phyloP scores from a whole-genome alignment of 2,113 vertebrate species.

The Scomber japonicus region DNA sequence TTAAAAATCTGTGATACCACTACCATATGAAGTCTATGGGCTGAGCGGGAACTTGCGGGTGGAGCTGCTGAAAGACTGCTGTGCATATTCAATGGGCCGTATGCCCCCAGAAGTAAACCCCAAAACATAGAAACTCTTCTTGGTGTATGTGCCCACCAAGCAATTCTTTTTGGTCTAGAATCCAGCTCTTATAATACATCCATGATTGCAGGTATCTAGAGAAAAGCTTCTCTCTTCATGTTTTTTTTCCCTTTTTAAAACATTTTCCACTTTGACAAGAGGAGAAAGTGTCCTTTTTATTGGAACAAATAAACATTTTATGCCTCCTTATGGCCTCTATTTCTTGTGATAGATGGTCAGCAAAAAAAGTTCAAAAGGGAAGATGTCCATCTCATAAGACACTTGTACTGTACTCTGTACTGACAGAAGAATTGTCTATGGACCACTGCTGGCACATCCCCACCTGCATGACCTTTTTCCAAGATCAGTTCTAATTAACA shows the following conservation, averaged over 20 bases:
- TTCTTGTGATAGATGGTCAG: constrained; percentile 22
- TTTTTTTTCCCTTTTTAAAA: not conserved
- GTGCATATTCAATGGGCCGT: too few relatives aligned
- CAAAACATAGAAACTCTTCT: too few relatives aligned
- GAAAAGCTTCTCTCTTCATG: not conserved
- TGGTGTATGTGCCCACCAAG: too few relatives aligned
- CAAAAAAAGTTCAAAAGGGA: constrained; percentile 23
- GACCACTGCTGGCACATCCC: constrained; percentile 10
- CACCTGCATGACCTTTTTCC: constrained; percentile 59
- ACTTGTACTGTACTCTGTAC: not conserved
- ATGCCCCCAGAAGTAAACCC: too few relatives aligned
- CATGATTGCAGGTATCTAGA: not conserved
- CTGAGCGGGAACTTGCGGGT: too few relatives aligned
- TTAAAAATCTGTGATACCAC: too few relatives aligned
- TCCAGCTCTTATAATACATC: too few relatives aligned
- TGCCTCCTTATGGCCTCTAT: constrained; percentile 12
- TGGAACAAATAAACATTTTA: constrained; percentile 38
- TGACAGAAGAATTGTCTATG: constrained; percentile 4
- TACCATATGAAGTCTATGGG: too few relatives aligned
- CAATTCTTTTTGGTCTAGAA: too few relatives aligned
- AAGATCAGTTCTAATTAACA: constrained; percentile 65
- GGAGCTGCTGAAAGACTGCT: too few relatives aligned
- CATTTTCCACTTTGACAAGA: not conserved
- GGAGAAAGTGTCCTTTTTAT: constrained; percentile 5
- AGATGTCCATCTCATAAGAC: constrained; percentile 34